These are phyloP conservation scores for Acanthosoma haemorrhoidale DNA, from an alignment of 2,888 invertebrate genomes.

Conservation along the genomic window DNA sequence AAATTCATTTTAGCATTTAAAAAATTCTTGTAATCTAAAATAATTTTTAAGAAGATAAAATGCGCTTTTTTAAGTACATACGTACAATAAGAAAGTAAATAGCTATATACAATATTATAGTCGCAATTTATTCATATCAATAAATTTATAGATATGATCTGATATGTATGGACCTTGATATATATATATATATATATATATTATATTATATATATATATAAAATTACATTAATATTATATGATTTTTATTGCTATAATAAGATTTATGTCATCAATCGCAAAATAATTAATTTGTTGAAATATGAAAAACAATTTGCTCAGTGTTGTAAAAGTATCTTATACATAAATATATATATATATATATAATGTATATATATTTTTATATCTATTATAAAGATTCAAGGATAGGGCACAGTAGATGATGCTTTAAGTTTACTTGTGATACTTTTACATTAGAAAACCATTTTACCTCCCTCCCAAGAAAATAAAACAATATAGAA, in stretches of 20 bases:
- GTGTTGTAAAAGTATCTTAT: constrained; percentile 18
- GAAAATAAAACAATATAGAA: constrained; percentile 25
- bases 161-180: constrained; percentile 37
- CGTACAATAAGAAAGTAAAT: constrained; percentile 30
- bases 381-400: constrained; percentile 24
- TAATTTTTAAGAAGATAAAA: constrained; percentile 27
- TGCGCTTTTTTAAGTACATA: constrained; percentile 29
- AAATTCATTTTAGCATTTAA: neutral
- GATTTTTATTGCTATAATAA: constrained; percentile 36
- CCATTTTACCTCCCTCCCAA: constrained; percentile 33
- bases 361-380: constrained; percentile 12
- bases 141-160: constrained; percentile 34
- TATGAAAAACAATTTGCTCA: constrained; percentile 15
- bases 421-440: constrained; percentile 20
- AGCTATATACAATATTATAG: constrained; percentile 29
- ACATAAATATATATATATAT: constrained; percentile 28
- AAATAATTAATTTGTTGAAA: constrained; percentile 25
- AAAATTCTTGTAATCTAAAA: constrained; percentile 21
- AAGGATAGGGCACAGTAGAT: constrained; percentile 29
- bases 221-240: constrained; percentile 32
- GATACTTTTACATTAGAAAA: constrained; percentile 22
- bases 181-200: too few species aligned
- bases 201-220: too few species aligned
- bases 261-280: constrained; percentile 23
- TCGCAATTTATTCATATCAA: constrained; percentile 28